Percentiles rank a stretch among this genome's conserved stretches.
Conservation (phyloP, 2,113 vertebrate genomes). For the Chaetodon trifascialis region DNA sequence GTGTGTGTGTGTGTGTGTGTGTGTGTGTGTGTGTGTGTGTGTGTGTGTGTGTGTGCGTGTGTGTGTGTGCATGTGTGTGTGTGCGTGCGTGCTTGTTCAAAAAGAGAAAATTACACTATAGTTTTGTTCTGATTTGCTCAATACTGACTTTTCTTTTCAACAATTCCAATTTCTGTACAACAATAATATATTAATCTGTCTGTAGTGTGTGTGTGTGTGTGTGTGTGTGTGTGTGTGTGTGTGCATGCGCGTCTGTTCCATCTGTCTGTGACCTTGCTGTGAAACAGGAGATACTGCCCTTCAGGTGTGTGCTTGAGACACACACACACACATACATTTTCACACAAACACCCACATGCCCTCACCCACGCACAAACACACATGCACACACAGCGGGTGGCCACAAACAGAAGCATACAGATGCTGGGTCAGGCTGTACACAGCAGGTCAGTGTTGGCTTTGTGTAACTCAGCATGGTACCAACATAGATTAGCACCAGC, state of each 20-base stretch:
- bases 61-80: conserved; percentile 1
- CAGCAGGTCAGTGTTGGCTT: conserved; percentile 71
- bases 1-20: neutral
- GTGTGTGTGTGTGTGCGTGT: conserved; percentile 1
- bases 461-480: conserved; percentile 69
- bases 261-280: conserved; percentile 59
- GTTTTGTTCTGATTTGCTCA: neutral
- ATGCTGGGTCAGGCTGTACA: conserved; percentile 77
- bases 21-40: neutral
- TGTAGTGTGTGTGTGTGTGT: neutral
- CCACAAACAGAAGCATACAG: conserved; percentile 74
- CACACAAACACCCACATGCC: conserved; percentile 22
- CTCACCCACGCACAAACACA: neutral
- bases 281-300: conserved; percentile 46
- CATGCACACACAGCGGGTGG: conserved; percentile 55
- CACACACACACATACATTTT: conserved; percentile 29
- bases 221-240: neutral
- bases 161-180: neutral
- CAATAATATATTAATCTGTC: conserved; percentile 1
- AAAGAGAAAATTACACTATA: neutral
- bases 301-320: conserved; percentile 40
- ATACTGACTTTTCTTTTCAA: neutral
- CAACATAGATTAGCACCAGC: conserved; percentile 71
- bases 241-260: conserved; percentile 1
- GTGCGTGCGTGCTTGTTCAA: neutral